Base-by-base conservation (phyloP, 2,888 invertebrate species). In the Baronia brevicornis region DNA sequence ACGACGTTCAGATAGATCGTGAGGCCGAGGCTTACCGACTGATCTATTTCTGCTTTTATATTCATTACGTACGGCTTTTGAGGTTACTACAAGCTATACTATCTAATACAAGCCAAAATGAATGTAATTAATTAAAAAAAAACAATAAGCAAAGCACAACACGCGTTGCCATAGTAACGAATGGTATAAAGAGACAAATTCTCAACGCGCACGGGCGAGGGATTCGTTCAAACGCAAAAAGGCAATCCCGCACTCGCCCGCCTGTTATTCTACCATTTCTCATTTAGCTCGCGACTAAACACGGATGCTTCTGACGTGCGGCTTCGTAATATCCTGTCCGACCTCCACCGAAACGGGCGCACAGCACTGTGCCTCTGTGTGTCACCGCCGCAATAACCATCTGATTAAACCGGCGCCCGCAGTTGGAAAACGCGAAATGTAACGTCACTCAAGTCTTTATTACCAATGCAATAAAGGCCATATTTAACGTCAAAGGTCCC, bases 251-350 rank as follows among this genome's bases (percentile, higher is more conserved):
- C n/a, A n/a, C 29, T n/a, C 22, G 15, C 11, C 28, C 14, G 34
- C 35, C 33, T 39, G 49, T 51, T 55, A 67, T 67, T 65, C 54
- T 60, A 62, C 65, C 66, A 71, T 77, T 75, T 74, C 75, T 79
- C 77, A 77, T 79, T 77, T 72, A 60, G 66, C 63, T 56, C 43
- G 48, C 55, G 54, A 59, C 63, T 61, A 57, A 60, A 61, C 66
- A 60, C 67, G 70, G 68, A 54, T 75, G 75, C 61, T 56, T 58
- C 59, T 72, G 79, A 74, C 77, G 54, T 60, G 74, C 51, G 72
- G 74, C 64, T 73, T 63, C 61, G 78, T 72, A 82, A 82, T 82
- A 79, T 82, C 80, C 80, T 77, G 80, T 68, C 66, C 63, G 70
- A 68, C 71, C 73, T 57, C 61, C 60, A 67, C 68, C 60, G 54